phyloP scores from a whole-genome alignment of 2,797 vertebrate species.

The Cossypha niveicapilla region DNA sequence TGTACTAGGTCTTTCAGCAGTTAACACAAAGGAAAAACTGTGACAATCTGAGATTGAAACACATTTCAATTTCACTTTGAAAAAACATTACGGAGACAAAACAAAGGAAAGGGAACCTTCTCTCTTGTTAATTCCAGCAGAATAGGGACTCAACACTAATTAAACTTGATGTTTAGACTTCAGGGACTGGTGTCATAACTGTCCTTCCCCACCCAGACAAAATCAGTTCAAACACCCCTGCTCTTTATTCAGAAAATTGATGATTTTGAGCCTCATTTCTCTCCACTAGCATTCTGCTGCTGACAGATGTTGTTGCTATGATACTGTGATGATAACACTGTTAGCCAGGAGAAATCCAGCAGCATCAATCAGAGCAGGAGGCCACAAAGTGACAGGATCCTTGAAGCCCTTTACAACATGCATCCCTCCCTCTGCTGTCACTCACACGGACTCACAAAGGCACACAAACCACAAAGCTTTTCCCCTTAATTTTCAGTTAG shows the following conservation, averaged over 20 bases:
- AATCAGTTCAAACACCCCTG: not conserved
- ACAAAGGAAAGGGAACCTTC: not conserved
- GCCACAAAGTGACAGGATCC: not conserved
- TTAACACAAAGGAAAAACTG: not conserved
- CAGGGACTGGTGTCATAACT: not conserved
- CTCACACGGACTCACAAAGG: not conserved
- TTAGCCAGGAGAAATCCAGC: not conserved
- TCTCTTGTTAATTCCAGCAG: not conserved
- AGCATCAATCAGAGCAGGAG: not conserved
- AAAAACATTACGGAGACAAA: not conserved
- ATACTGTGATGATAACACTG: not conserved
- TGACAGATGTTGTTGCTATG: not conserved
- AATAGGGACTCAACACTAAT: not conserved
- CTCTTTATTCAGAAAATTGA: not conserved
- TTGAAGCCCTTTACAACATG: not conserved
- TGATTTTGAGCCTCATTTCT: not conserved
- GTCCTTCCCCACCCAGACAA: not conserved
- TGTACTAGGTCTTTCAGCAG: not conserved
- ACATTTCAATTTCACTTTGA: not conserved
- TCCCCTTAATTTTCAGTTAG: not conserved
- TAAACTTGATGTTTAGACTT: not conserved
- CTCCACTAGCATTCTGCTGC: not conserved
- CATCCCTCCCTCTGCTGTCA: not conserved
- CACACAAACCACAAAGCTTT: not conserved
- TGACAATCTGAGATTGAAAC: not conserved